Evolutionary conservation across 2,113 vertebrate genomes (phyloP), one percentile per base, ranked within the genome.

Genomic region (Irena cyanogastra): DNA sequence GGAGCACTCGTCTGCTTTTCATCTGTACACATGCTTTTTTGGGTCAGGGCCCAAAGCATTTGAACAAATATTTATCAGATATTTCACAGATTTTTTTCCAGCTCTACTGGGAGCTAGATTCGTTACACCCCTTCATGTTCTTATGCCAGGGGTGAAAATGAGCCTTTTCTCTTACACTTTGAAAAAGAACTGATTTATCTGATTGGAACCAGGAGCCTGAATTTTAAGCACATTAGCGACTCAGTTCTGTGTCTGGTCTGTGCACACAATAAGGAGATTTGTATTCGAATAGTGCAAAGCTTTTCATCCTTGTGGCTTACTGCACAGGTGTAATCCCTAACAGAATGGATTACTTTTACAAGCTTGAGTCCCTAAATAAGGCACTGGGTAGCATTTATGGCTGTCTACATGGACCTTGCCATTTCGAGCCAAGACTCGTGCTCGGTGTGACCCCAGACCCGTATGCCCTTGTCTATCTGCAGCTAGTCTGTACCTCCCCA

Each of bases 61-160:
- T 91, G 69, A 94, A 82, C 95, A 97, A 94, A 95, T 92, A 94
- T 95, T 94, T 96, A 81, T 92, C 77, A 78, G 64, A 68, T 89
- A 89, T 95, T 96, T 95, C 56, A 75, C 60, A 94, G 68, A 83
- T 74, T 77, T 83, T 90, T 87, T 91, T 90, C 81, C 52, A 81
- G 28, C 80, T 89, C 60, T 89, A 27, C 76, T 77, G 74, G 41
- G 86, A 95, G 57, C 31, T 79, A 71, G 45, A 78, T 96, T 94
- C 1, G 3, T 94, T 95, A 84, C 35, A 66, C 17, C 20, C 20
- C 44, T 84, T 47, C 39, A 47, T 82, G 56, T 92, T 66, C 72
- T 64, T 63, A 75, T 87, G 80, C 91, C 76, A 83, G 91, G 23
- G 80, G 54, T 94, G 76, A 95, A 95, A 95, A 94, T 64, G 68